Percentiles rank a stretch among this genome's conserved stretches.
Evolutionary conservation across 2,797 vertebrate genomes (phyloP).

Genomic region (Dallia pectoralis): DNA sequence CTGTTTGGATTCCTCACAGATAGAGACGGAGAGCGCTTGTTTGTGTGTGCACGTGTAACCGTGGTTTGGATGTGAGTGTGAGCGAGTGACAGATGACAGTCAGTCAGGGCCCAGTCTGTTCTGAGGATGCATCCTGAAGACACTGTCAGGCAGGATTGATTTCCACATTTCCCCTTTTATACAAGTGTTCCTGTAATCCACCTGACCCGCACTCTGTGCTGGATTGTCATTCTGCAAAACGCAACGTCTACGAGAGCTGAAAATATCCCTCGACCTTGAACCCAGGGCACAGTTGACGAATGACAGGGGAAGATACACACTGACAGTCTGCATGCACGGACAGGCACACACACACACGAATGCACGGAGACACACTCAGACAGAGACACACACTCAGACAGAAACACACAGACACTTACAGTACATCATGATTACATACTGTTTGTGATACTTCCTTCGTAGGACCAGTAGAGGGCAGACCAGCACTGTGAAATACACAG

Average conservation of each 20-base stretch:
- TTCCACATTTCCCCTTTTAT: slow-evolving; percentile 82
- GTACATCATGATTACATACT: slow-evolving; percentile 51
- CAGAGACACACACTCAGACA: slow-evolving; percentile 26
- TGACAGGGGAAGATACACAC: slow-evolving; percentile 53
- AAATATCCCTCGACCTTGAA: slow-evolving; percentile 94
- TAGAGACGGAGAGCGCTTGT: slow-evolving; percentile 12
- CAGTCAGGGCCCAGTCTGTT: slow-evolving; percentile 80
- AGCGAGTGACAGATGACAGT: slow-evolving; percentile 69
- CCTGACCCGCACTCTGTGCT: slow-evolving; percentile 87
- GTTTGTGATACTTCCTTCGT: slow-evolving; percentile 35
- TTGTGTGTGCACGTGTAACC: slow-evolving; percentile 34
- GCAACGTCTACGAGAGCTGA: slow-evolving; percentile 83
- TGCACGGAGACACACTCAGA: slow-evolving; percentile 24
- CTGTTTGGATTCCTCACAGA: slow-evolving; percentile 68
- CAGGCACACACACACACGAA: slow-evolving; percentile 21
- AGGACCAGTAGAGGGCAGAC: slow-evolving; percentile 88
- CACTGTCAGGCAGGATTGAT: slow-evolving; percentile 95
- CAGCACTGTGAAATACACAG: slow-evolving; percentile 77
- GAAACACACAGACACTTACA: slow-evolving; percentile 25
- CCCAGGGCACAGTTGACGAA: slow-evolving; percentile 73
- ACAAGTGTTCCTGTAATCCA: slow-evolving; percentile 90
- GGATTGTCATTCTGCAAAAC: slow-evolving; percentile 95
- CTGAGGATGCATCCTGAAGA: slow-evolving; percentile 94
- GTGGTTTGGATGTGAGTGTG: slow-evolving; percentile 13
- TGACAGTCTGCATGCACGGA: slow-evolving; percentile 28